Conservation (phyloP, 2,888 invertebrate genomes). For the Chymomyza caudatula region DNA sequence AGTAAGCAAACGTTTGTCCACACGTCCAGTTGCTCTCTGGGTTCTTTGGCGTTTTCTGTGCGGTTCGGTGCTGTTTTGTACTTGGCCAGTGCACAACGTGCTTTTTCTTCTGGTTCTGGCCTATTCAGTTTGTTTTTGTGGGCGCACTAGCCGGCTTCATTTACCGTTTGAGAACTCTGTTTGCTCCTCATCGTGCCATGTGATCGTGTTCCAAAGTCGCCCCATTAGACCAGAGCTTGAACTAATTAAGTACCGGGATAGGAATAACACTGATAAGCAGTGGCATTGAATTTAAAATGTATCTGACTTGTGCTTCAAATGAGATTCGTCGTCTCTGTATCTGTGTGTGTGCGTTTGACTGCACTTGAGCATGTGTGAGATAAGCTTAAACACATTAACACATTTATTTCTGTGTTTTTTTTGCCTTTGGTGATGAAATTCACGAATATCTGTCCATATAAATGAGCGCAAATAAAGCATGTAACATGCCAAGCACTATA, state of each 20-base stretch:
- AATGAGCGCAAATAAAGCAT: slow-evolving; percentile 49
- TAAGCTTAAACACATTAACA: background rate
- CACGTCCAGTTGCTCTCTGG: slow-evolving; percentile 76
- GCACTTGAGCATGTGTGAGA: background rate
- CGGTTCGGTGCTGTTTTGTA: too few species aligned
- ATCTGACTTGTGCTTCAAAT: background rate
- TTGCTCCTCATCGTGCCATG: slow-evolving; percentile 21
- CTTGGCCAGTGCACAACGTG: slow-evolving; percentile 25
- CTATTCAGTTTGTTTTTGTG: slow-evolving; percentile 17
- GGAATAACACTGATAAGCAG: background rate
- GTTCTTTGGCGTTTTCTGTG: too few species aligned
- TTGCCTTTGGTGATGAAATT: background rate
- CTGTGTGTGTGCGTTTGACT: background rate
- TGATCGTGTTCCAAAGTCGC: background rate
- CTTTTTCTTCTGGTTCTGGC: slow-evolving; percentile 25
- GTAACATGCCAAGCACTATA: slow-evolving; percentile 76
- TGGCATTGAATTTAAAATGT: background rate
- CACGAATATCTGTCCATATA: slow-evolving; percentile 27
- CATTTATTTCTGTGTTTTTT: background rate
- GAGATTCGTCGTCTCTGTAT: background rate
- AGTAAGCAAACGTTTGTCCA: slow-evolving; percentile 78
- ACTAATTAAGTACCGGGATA: slow-evolving; percentile 34
- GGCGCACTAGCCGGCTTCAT: slow-evolving; percentile 25
- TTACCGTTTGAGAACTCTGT: slow-evolving; percentile 59
- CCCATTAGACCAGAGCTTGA: slow-evolving; percentile 1